phyloP scores from a whole-genome alignment of 2,113 vertebrate genomes.

The Ciconia stormi region DNA sequence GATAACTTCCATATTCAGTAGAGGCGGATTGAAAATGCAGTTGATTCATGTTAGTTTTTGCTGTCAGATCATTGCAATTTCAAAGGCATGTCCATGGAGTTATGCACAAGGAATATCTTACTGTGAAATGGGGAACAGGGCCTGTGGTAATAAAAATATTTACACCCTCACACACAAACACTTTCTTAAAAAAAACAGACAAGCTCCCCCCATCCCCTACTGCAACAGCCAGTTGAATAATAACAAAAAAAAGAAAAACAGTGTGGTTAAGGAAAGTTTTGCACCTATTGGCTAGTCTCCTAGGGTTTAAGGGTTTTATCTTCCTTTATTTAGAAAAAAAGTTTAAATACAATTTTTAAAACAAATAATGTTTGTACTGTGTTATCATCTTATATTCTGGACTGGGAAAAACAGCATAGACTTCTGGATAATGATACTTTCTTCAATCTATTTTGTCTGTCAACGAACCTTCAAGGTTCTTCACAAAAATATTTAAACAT shows the following conservation, averaged over 20 bases:
- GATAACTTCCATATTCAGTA: background rate
- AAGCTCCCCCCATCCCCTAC: fast-evolving
- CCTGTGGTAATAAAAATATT: background rate
- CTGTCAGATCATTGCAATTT: background rate
- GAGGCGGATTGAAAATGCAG: background rate
- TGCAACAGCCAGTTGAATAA: background rate
- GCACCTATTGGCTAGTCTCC: background rate
- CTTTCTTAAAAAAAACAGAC: background rate
- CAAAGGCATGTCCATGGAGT: background rate
- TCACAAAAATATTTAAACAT: background rate
- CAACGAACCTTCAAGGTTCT: background rate
- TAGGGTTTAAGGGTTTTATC: background rate
- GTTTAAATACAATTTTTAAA: background rate
- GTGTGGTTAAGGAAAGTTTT: background rate
- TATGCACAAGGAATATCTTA: background rate
- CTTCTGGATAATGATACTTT: background rate
- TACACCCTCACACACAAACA: background rate
- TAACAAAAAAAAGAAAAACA: background rate
- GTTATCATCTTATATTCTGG: background rate
- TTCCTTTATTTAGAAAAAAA: background rate
- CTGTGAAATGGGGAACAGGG: background rate
- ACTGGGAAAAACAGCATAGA: background rate
- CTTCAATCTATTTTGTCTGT: background rate
- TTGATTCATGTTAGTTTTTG: background rate
- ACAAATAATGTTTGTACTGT: background rate